Conservation (phyloP, 2,888 invertebrate genomes). For the Chrysolina haemoptera region DNA sequence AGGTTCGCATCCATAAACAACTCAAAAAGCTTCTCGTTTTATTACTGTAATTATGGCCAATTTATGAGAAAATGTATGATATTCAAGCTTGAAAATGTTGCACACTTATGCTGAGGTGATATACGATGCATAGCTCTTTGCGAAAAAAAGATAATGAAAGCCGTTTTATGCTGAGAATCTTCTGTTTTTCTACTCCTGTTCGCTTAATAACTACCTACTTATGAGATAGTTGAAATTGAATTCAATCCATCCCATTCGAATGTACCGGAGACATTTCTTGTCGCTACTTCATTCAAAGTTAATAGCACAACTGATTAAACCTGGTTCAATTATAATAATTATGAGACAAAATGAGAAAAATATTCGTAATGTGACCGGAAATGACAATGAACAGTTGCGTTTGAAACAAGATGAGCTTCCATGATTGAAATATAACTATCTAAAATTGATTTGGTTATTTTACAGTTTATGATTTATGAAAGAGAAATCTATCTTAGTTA, state of each 20-base stretch:
- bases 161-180: constrained; percentile 34
- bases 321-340: constrained; percentile 14
- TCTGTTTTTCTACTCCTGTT: constrained; percentile 23
- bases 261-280: constrained; percentile 6
- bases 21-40: constrained; percentile 49
- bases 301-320: constrained; percentile 9
- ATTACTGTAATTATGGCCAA: constrained; percentile 58
- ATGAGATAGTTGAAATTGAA: constrained; percentile 26
- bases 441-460: too few species aligned
- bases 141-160: constrained; percentile 40
- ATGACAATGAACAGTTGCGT: not conserved
- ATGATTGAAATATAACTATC: too few species aligned
- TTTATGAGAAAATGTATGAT: constrained; percentile 55
- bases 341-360: not conserved
- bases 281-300: constrained; percentile 1
- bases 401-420: too few species aligned
- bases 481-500: too few species aligned
- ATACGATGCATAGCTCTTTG: constrained; percentile 15
- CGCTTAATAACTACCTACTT: constrained; percentile 27
- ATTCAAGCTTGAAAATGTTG: constrained; percentile 41
- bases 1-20: constrained; percentile 38
- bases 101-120: constrained; percentile 32
- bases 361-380: not conserved
- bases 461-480: too few species aligned
- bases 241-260: constrained; percentile 10